Base-by-base conservation (phyloP, 2,888 invertebrate genomes). In the Tipula lateralis region DNA sequence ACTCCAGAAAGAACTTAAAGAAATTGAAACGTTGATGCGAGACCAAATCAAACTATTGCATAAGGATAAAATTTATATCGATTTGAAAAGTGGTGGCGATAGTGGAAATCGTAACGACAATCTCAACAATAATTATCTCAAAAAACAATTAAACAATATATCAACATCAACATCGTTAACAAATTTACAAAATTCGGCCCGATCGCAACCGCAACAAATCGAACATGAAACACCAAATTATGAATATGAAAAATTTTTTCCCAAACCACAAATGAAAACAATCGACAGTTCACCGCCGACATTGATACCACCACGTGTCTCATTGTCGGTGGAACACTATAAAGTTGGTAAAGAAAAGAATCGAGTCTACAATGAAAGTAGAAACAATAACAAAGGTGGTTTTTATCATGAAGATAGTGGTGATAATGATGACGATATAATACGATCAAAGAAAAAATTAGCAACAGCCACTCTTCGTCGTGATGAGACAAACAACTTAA, bases 371-470 rank as follows among this genome's bases (percentile, higher is more conserved):
- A 66, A 12, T 2, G 66, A 66, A 24, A 66, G 3, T 24, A 24
- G n/a, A n/a, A n/a, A 24, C 12, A 66, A 13, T 24, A 66, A 24
- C 1, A 66, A 66, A 66, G 24, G 24, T 24, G 66, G 24, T n/a
- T 66, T 24, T 24, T 66, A 66, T 66, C 66, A 7, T 24, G 66
- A 66, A 1, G 66, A 66, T 66, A 24, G 66, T 82, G 32, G 12
- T 82, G 82, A 82, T 82, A 82, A 30, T 82, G 32, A 82, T 82
- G 82, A 82, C 30, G 82, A 82, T n/a, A 16, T 82, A 82, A 82
- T 32, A 7, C 32, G 29, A 30, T 30, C 32, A 32, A 82, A 82
- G 32, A 82, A 82, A 82, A 82, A 30, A 6, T 66, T 66, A 24
- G 66, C 66, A 66, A 24, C 19, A 66, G n/a, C 24, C 24, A 2